phyloP scores from a whole-genome alignment of 2,888 invertebrate genomes.

The Epinotia brunnichana region DNA sequence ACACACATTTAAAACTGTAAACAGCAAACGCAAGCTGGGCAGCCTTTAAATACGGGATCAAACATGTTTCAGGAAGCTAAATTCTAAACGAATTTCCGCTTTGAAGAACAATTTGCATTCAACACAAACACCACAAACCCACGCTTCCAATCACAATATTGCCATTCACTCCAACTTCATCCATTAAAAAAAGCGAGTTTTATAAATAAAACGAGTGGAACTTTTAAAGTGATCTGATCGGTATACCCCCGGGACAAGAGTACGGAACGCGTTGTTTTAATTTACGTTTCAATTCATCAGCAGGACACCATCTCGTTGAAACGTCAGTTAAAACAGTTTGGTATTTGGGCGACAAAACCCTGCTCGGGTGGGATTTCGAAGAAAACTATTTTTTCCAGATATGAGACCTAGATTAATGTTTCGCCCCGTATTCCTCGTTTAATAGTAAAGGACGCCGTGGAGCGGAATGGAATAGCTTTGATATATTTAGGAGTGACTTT shows the following conservation, averaged over 20 bases:
- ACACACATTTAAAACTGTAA: not conserved
- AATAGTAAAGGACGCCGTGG: no score
- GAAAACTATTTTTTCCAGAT: no score
- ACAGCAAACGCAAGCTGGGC: not conserved
- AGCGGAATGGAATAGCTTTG: no score
- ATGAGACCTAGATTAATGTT: no score
- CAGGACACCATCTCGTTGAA: not conserved
- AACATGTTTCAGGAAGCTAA: not conserved
- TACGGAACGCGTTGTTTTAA: slow-evolving; percentile 1
- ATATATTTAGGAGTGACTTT: no score
- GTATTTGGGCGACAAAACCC: no score
- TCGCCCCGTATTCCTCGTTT: no score
- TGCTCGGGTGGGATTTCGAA: no score
- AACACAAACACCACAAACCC: slow-evolving; percentile 10
- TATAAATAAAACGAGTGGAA: slow-evolving; percentile 19
- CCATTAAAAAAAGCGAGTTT: slow-evolving; percentile 22
- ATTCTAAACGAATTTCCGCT: not conserved
- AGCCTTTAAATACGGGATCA: not conserved
- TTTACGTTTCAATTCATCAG: not conserved
- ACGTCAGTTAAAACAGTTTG: no score
- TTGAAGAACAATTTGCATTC: not conserved
- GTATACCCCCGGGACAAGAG: not conserved
- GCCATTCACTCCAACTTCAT: slow-evolving; percentile 21
- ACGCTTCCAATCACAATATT: slow-evolving; percentile 18
- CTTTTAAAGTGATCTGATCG: slow-evolving; percentile 22